Evolutionary conservation across 1,140 invertebrate species (phyloP).

Genomic region (Zaprionus camerounensis): DNA sequence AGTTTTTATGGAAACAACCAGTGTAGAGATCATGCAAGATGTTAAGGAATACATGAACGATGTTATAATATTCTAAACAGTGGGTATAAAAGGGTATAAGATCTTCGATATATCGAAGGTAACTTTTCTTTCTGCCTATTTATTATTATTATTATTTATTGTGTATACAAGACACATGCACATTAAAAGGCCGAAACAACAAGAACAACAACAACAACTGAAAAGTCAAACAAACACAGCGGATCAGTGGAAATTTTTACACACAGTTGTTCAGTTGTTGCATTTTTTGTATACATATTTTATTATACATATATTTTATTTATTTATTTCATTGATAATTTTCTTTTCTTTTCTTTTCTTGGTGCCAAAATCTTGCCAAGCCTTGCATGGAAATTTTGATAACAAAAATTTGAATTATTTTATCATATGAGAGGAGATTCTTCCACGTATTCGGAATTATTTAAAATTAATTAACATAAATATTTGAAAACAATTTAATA

Average conservation of each 20-base stretch:
- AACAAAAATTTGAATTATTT: background rate
- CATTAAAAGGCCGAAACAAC: slow-evolving; percentile 21
- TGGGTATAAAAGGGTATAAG: no score
- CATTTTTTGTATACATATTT: slow-evolving; percentile 22
- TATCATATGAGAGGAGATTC: background rate
- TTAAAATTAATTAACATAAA: background rate
- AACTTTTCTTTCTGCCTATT: background rate
- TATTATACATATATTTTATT: background rate
- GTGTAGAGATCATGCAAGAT: no score
- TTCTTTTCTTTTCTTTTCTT: slow-evolving; percentile 12
- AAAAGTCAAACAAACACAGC: slow-evolving; percentile 33
- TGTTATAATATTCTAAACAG: no score
- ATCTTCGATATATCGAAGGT: no score
- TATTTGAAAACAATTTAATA: background rate
- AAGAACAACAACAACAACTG: slow-evolving; percentile 19
- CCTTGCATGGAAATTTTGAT: background rate
- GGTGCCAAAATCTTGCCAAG: background rate
- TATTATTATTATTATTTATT: slow-evolving; percentile 33
- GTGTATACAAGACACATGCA: slow-evolving; percentile 26
- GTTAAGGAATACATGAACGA: no score
- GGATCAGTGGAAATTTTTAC: slow-evolving; percentile 51
- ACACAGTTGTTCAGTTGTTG: slow-evolving; percentile 17
- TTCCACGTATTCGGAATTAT: no score
- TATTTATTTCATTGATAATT: slow-evolving; percentile 4
- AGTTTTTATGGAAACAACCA: no score